Conservation (phyloP, 2,888 invertebrate genomes). For the Tiliacea citrago region DNA sequence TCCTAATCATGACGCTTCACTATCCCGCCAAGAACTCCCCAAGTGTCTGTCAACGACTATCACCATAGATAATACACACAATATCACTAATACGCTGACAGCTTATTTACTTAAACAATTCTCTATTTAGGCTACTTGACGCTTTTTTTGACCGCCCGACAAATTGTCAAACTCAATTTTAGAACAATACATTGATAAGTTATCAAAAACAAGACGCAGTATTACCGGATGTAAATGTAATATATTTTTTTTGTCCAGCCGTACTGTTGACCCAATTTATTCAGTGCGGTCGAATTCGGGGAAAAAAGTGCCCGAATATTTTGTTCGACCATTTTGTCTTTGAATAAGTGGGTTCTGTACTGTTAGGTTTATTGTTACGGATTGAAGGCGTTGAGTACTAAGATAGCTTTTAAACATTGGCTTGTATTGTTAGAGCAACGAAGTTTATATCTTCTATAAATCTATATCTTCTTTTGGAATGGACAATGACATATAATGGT, state of each 20-base stretch:
- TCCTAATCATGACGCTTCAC: too few species aligned
- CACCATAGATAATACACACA: too few species aligned
- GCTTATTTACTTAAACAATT: background rate
- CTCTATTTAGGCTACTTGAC: background rate
- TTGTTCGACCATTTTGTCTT: constrained; percentile 5
- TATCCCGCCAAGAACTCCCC: too few species aligned
- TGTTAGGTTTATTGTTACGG: too few species aligned
- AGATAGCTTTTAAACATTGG: background rate
- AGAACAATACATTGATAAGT: constrained; percentile 16
- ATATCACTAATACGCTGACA: background rate
- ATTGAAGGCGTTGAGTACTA: background rate
- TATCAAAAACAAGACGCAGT: constrained; percentile 29
- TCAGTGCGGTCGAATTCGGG: constrained; percentile 9
- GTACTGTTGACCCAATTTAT: constrained; percentile 51
- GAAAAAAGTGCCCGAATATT: constrained; percentile 25
- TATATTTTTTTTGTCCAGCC: constrained; percentile 1
- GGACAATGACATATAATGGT: too few species aligned
- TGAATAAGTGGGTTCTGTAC: constrained; percentile 19
- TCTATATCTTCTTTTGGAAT: too few species aligned
- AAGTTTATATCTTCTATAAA: too few species aligned
- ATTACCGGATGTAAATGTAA: constrained; percentile 24
- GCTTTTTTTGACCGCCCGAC: background rate
- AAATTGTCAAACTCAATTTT: constrained; percentile 10
- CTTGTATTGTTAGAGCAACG: too few species aligned
- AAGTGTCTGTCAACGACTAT: background rate